Evolutionary conservation across 2,113 vertebrate genomes (phyloP), one percentile per base, ranked within the genome.

Genomic region (Sinocyclocheilus grahami): DNA sequence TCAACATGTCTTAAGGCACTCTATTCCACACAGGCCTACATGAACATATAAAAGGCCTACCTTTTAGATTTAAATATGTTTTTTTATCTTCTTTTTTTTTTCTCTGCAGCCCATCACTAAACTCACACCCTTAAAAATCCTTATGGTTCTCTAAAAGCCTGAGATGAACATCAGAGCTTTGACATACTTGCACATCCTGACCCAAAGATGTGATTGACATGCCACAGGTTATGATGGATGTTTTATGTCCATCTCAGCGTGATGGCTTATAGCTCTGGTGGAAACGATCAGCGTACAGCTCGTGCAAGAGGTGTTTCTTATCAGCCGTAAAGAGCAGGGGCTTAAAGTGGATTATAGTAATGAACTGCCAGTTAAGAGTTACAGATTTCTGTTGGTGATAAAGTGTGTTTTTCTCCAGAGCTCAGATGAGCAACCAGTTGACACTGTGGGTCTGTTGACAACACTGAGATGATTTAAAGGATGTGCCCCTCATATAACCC

Each of bases 271-370:
- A 91, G 80, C 93, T 93, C 78, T 77, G 87, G 94, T 92, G 89
- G 80, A 51, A 13, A 87, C 85, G 89, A 91, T 90, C 89, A 92
- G 88, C 91, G 92, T 91, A 92, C 90, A 91, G 91, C 82, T 92
- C 88, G 89, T 91, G 89, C 91, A 88, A 93, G 92, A 94, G 53
- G 93, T 94, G 91, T 94, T 92, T 93, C 90, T 93, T 94, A 93
- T 94, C 91, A 90, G 90, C 87, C 85, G 86, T 13, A 91, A 78
- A 92, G 91, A 91, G 88, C 90, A 91, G 89, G 60, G 88, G 91
- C 92, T 91, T 90, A 88, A 91, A 90, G 90, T 93, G 92, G 93
- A 89, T 91, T 91, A 90, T 93, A 92, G 83, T 94, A 94, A 95
- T 95, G 92, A 95, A 91, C 86, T 91, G 89, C 82, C 86, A 92